These are phyloP conservation scores for Turnix velox DNA, from an alignment of 2,113 vertebrate species.

Conservation along the genomic window DNA sequence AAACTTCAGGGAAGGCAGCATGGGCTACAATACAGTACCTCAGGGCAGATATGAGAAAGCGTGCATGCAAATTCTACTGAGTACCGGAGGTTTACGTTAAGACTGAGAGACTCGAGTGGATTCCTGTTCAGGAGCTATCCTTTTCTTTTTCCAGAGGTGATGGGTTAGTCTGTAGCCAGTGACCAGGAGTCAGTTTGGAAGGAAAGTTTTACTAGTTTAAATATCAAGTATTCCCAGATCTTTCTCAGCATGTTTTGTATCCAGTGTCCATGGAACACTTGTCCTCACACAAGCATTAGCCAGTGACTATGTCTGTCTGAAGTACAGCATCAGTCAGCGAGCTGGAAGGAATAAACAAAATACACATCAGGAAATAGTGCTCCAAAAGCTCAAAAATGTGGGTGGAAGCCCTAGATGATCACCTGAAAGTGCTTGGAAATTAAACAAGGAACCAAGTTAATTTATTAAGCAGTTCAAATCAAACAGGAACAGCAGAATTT, in stretches of 20 bases:
- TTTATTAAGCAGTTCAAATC: slow-evolving; percentile 24
- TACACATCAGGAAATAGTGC: slow-evolving; percentile 62
- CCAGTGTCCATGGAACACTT: slow-evolving; percentile 67
- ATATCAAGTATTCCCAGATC: slow-evolving; percentile 61
- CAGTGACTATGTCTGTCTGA: slow-evolving; percentile 65
- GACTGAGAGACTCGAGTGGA: slow-evolving; percentile 3
- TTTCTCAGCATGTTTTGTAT: slow-evolving; percentile 66
- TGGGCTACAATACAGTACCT: slow-evolving; percentile 26
- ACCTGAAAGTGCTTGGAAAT: not conserved
- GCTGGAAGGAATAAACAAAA: slow-evolving; percentile 68
- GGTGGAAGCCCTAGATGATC: slow-evolving; percentile 36
- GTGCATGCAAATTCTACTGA: slow-evolving; percentile 33
- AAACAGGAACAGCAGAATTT: not conserved
- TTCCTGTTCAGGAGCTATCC: slow-evolving; percentile 60
- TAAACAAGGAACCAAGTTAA: not conserved
- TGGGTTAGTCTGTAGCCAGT: slow-evolving; percentile 53
- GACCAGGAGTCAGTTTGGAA: slow-evolving; percentile 53
- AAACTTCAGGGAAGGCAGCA: not conserved
- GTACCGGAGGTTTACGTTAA: slow-evolving; percentile 34
- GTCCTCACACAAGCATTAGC: slow-evolving; percentile 65
- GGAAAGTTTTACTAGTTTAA: slow-evolving; percentile 57
- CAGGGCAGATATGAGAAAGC: slow-evolving; percentile 11
- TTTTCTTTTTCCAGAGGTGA: slow-evolving; percentile 57
- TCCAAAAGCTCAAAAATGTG: slow-evolving; percentile 42
- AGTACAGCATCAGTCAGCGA: slow-evolving; percentile 66